Evolutionary conservation across 2,797 vertebrate genomes (phyloP).

Genomic region (Podarcis siculus): DNA sequence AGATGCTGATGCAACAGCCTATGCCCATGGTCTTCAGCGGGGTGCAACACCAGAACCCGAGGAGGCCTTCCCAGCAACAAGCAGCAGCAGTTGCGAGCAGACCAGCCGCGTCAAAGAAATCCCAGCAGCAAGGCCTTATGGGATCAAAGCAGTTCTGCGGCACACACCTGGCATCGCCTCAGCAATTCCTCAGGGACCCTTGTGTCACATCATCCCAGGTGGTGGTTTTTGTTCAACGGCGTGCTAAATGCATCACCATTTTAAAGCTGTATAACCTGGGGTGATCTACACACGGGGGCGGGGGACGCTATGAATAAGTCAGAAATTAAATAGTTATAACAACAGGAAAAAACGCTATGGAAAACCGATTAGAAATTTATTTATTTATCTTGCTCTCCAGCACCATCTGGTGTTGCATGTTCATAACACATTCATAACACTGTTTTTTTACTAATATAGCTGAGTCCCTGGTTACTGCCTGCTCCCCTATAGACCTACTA

Average conservation of each 20-base stretch:
- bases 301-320: too few relatives aligned
- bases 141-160: slow-evolving; percentile 63
- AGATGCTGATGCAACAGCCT: slow-evolving; percentile 87
- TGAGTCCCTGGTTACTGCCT: too few relatives aligned
- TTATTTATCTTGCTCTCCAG: too few relatives aligned
- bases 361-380: too few relatives aligned
- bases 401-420: too few relatives aligned
- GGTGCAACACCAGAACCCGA: slow-evolving; percentile 75
- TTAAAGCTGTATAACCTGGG: background rate
- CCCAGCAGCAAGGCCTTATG: slow-evolving; percentile 14
- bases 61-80: slow-evolving; percentile 61
- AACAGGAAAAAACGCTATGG: too few relatives aligned
- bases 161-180: slow-evolving; percentile 69
- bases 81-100: slow-evolving; percentile 68
- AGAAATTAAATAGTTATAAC: too few relatives aligned
- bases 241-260: background rate
- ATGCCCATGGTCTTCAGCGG: slow-evolving; percentile 72
- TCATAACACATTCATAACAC: too few relatives aligned
- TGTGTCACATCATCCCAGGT: slow-evolving; percentile 81
- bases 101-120: slow-evolving; percentile 75
- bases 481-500: background rate
- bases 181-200: slow-evolving; percentile 77
- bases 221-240: fast-evolving
- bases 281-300: too few relatives aligned
- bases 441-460: too few relatives aligned